A percentile compares a stretch with the other conserved stretches of the same genome.
Evolutionary conservation across 2,888 invertebrate species (phyloP).

Genomic region (Dugesia japonica): DNA sequence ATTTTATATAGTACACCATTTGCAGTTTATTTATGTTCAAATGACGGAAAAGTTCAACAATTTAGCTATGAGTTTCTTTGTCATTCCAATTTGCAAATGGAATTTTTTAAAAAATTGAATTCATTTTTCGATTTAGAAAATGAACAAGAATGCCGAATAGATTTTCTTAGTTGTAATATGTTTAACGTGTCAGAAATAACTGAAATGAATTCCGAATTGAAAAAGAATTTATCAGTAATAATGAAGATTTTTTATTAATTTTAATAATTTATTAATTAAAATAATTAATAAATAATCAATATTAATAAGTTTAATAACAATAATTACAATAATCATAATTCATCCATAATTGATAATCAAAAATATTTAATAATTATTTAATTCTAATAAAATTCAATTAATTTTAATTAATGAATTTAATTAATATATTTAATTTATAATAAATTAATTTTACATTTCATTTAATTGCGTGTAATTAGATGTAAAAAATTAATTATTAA

Average conservation of each 20-base stretch:
- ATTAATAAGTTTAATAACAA: conserved; percentile 26
- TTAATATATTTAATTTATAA: too few species aligned
- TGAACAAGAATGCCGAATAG: conserved; percentile 37
- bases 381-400: too few species aligned
- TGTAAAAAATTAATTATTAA: too few species aligned
- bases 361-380: too few species aligned
- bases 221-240: conserved; percentile 38
- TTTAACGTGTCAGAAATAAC: conserved; percentile 38
- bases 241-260: too few species aligned
- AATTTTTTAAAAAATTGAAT: conserved; percentile 21
- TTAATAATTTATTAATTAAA: too few species aligned
- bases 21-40: conserved; percentile 28
- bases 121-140: conserved; percentile 17
- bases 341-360: too few species aligned
- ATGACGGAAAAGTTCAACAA: conserved; percentile 25
- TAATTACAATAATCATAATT: too few species aligned
- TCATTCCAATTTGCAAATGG: conserved; percentile 12
- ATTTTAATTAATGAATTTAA: too few species aligned
- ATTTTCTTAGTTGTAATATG: conserved; percentile 41
- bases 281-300: conserved; percentile 14
- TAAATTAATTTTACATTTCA: too few species aligned
- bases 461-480: too few species aligned
- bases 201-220: conserved; percentile 39
- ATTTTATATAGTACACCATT: conserved; percentile 30
- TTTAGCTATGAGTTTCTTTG: conserved; percentile 12